A percentile compares a stretch with the other conserved stretches of the same genome.
Conservation (phyloP, 2,113 vertebrate genomes). For the Malurus elegans region DNA sequence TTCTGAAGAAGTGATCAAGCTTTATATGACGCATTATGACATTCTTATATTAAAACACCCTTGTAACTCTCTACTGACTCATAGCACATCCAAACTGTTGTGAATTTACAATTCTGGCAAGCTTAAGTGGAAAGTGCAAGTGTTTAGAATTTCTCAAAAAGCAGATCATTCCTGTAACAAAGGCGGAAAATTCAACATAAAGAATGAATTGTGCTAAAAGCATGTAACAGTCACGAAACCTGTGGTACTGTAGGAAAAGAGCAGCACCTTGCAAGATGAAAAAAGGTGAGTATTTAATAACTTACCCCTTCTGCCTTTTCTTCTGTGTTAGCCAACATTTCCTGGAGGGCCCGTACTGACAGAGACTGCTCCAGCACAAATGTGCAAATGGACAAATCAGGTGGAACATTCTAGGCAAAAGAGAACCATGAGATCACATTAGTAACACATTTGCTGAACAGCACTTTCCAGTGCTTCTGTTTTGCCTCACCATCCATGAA, state of each 20-base stretch:
- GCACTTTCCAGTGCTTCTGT: not conserved
- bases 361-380: constrained; percentile 95
- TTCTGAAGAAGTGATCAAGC: not conserved
- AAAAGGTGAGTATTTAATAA: not conserved
- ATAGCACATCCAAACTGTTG: not conserved
- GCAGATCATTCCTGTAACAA: not conserved
- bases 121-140: not conserved
- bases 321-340: constrained; percentile 94
- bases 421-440: constrained; percentile 1
- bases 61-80: not conserved
- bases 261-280: not conserved
- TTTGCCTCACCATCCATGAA: not conserved
- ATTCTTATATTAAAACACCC: not conserved
- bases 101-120: not conserved
- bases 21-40: not conserved
- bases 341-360: constrained; percentile 92
- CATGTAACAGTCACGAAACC: not conserved
- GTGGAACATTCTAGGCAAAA: constrained; percentile 91
- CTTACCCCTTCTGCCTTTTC: constrained; percentile 92
- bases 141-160: not conserved
- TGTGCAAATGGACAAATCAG: constrained; percentile 96
- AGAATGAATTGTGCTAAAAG: not conserved
- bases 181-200: not conserved
- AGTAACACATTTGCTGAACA: not conserved
- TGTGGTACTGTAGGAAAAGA: not conserved